Evolutionary conservation across 2,113 vertebrate species (phyloP), one percentile per base, ranked within the genome.

Genomic region (Girardinichthys multiradiatus): DNA sequence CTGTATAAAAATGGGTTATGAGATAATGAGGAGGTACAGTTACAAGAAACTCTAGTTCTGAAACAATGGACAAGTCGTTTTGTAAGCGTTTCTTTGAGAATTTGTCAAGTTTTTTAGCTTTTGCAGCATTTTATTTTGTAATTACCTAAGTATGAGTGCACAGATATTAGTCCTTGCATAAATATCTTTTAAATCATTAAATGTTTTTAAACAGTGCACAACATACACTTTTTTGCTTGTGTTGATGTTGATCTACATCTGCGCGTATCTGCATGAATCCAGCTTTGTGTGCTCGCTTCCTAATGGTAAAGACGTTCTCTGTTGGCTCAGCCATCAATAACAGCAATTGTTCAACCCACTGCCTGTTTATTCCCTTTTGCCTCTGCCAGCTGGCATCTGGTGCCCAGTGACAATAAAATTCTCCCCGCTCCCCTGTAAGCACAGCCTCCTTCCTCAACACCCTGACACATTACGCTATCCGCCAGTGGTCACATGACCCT

Each of bases 261-360:
- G 86, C 80, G 87, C 89, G 84, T 93, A 88, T 94, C 42, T 94
- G 90, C 92, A 93, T 94, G 94, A 94, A 95, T 95, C 93, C 90
- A 76, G 81, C 88, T 81, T 92, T 95, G 93, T 94, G 91, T 17
- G 91, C 73, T 94, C 42, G 91, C 73, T 94, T 95, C 93, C 85
- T 94, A 57, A 94, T 94, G 94, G 93, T 93, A 90, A 88, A 90
- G 80, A 75, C 74, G 79, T 86, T 86, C 86, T 79, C 79, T 69
- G 85, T 96, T 96, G 93, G 93, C 94, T 88, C 80, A 94, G 93
- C 95, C 92, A 96, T 98, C 97, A 98, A 97, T 97, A 96, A 96
- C 95, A 93, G 94, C 94, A 95, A 98, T 97, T 97, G 97, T 98
- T 96, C 94, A 91, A 89, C 94, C 94, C 92, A 91, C 92, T 92